Evolutionary conservation across 2,888 invertebrate species (phyloP).

Genomic region (Cheilosia variabilis): DNA sequence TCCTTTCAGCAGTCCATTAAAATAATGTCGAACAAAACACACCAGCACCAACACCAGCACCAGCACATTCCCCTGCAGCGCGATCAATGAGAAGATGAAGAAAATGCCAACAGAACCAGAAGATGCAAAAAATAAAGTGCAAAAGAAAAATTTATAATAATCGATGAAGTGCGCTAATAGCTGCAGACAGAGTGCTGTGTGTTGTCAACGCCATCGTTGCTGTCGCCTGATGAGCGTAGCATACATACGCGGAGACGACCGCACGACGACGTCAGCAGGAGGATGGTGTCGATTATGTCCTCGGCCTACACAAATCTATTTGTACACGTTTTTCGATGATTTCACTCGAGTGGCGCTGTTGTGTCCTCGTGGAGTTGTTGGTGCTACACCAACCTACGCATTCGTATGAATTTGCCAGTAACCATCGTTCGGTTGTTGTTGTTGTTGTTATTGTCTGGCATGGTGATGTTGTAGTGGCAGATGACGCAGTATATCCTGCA

Average conservation of each 20-base stretch:
- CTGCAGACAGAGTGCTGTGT: conserved; percentile 65
- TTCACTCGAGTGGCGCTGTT: conserved; percentile 54
- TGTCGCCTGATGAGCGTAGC: conserved; percentile 55
- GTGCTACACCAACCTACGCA: conserved; percentile 62
- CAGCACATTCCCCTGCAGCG: conserved; percentile 5
- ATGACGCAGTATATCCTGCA: conserved; percentile 69
- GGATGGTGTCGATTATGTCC: conserved; percentile 73
- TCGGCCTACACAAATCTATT: conserved; percentile 74
- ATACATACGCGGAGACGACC: conserved; percentile 1
- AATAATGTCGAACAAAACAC: conserved; percentile 54
- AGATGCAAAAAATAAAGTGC: not conserved
- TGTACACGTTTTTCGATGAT: conserved; percentile 72
- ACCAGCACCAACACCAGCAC: not conserved
- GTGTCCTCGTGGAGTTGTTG: conserved; percentile 20
- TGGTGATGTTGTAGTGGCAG: conserved; percentile 61
- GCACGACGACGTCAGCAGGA: conserved; percentile 39
- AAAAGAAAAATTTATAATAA: conserved; percentile 61
- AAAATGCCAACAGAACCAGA: not conserved
- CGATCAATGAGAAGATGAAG: conserved; percentile 5
- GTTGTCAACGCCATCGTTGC: conserved; percentile 67
- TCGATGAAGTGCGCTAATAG: conserved; percentile 75
- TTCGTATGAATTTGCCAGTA: conserved; percentile 66
- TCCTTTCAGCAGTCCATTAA: conserved; percentile 59
- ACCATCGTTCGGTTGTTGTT: conserved; percentile 33
- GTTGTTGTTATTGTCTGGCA: conserved; percentile 2